Evolutionary conservation across 2,888 invertebrate genomes (phyloP).

Genomic region (Rutpela maculata): DNA sequence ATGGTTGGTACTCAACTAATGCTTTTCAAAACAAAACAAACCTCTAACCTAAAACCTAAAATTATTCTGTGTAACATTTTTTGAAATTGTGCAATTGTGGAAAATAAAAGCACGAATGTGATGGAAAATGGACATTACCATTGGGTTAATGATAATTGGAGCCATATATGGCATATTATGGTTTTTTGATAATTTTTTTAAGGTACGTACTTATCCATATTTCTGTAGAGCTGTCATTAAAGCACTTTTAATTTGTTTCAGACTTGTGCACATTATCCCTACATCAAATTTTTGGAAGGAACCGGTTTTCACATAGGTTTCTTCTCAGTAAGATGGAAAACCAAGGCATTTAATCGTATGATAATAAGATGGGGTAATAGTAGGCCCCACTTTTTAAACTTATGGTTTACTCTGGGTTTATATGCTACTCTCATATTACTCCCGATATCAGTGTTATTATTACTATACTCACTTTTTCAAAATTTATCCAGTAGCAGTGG

Average conservation of each 20-base stretch:
- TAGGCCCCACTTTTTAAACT: conserved; percentile 78
- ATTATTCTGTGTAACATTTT: conserved; percentile 5
- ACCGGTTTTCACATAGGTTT: conserved; percentile 85
- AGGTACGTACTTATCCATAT: conserved; percentile 75
- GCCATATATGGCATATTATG: conserved; percentile 81
- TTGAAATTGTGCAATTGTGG: neutral
- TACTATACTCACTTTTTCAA: conserved; percentile 75
- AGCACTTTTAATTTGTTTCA: conserved; percentile 73
- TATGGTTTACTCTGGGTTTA: conserved; percentile 85
- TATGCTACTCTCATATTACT: conserved; percentile 78
- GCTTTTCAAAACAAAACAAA: neutral
- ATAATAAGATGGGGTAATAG: conserved; percentile 85
- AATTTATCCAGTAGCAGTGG: conserved; percentile 56
- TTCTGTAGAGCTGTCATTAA: conserved; percentile 28
- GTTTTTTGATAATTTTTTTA: conserved; percentile 90
- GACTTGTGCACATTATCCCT: conserved; percentile 91
- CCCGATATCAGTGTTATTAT: conserved; percentile 80
- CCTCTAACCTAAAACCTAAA: conserved; percentile 16
- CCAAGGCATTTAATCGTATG: conserved; percentile 85
- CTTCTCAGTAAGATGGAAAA: conserved; percentile 86
- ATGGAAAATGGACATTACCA: conserved; percentile 79
- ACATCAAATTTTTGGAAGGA: conserved; percentile 84
- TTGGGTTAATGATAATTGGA: conserved; percentile 79
- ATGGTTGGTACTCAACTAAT: neutral
- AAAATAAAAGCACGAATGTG: neutral